phyloP scores from a whole-genome alignment of 2,888 invertebrate species.

The Drosophila cracens region DNA sequence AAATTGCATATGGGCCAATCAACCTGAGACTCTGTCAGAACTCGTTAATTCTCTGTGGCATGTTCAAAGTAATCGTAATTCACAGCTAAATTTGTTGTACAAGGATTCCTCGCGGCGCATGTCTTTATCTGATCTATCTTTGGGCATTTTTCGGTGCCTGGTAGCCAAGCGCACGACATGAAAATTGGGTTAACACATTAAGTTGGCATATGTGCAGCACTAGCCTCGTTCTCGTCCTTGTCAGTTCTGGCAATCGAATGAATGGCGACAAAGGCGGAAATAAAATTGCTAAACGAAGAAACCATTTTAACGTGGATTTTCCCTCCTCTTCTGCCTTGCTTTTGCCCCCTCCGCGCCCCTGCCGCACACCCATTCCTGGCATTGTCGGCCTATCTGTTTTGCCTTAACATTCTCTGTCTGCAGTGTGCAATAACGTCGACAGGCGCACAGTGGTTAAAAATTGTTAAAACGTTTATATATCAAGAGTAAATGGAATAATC shows the following conservation, averaged over 20 bases:
- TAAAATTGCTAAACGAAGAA: constrained; percentile 76
- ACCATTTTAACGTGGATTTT: constrained; percentile 49
- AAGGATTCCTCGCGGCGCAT: constrained; percentile 34
- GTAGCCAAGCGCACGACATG: constrained; percentile 50
- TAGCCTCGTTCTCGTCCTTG: constrained; percentile 28
- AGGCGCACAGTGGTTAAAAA: constrained; percentile 51
- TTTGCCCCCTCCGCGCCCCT: not conserved
- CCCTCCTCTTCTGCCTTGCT: not conserved
- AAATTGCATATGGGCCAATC: constrained; percentile 32
- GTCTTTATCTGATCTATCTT: constrained; percentile 47
- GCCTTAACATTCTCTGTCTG: constrained; percentile 58
- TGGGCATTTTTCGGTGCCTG: constrained; percentile 10
- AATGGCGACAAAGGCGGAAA: constrained; percentile 78
- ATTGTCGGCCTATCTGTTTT: constrained; percentile 62
- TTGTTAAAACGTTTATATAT: not conserved
- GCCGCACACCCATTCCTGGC: constrained; percentile 5
- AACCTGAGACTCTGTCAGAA: constrained; percentile 5
- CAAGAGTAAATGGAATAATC: not conserved
- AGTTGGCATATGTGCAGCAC: constrained; percentile 34
- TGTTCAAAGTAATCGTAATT: constrained; percentile 52
- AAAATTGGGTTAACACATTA: constrained; percentile 78
- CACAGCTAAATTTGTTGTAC: constrained; percentile 55
- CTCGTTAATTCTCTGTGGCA: constrained; percentile 43
- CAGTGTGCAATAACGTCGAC: constrained; percentile 7
- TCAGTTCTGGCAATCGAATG: constrained; percentile 69